These are phyloP conservation scores for Babyrousa celebensis DNA, from an alignment of 2,797 vertebrate genomes.

Conservation along the genomic window DNA sequence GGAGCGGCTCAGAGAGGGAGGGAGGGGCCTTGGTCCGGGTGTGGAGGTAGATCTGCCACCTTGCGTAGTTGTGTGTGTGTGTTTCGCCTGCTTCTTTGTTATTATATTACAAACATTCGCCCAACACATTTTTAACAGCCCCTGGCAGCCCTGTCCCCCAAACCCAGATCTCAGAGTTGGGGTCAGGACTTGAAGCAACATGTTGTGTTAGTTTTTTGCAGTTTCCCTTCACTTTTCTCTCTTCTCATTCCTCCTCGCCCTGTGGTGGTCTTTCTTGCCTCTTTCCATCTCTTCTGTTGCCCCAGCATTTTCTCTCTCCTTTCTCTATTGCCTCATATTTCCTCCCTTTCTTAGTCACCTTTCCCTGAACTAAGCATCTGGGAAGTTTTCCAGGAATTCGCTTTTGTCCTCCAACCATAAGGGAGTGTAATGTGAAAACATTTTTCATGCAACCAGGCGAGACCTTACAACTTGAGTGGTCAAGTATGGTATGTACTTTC, in stretches of 20 bases:
- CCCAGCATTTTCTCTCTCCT: neutral
- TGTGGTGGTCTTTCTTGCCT: neutral
- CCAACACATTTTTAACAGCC: neutral
- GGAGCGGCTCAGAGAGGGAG: neutral
- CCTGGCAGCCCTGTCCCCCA: neutral
- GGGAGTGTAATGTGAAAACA: slow-evolving; percentile 78
- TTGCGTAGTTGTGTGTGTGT: neutral
- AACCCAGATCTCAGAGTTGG: neutral
- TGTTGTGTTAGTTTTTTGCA: neutral
- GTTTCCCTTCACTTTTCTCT: neutral
- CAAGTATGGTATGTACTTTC: slow-evolving; percentile 68
- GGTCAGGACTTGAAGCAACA: neutral
- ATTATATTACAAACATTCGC: too few species aligned
- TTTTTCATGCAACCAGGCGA: slow-evolving; percentile 56
- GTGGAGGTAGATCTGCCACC: neutral
- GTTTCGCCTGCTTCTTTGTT: neutral
- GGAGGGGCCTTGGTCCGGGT: neutral
- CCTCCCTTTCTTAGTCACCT: slow-evolving; percentile 78
- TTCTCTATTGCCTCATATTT: slow-evolving; percentile 34
- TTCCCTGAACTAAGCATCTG: slow-evolving; percentile 80
- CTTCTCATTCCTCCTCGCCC: neutral
- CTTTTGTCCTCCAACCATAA: slow-evolving; percentile 71
- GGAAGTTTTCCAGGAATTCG: slow-evolving; percentile 84
- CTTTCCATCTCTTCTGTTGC: neutral
- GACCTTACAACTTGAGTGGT: slow-evolving; percentile 64